A percentile compares a stretch with the other conserved stretches of the same genome.
These are phyloP conservation scores for Pilophorus perplexus DNA, from an alignment of 2,888 invertebrate genomes.

Conservation along the genomic window DNA sequence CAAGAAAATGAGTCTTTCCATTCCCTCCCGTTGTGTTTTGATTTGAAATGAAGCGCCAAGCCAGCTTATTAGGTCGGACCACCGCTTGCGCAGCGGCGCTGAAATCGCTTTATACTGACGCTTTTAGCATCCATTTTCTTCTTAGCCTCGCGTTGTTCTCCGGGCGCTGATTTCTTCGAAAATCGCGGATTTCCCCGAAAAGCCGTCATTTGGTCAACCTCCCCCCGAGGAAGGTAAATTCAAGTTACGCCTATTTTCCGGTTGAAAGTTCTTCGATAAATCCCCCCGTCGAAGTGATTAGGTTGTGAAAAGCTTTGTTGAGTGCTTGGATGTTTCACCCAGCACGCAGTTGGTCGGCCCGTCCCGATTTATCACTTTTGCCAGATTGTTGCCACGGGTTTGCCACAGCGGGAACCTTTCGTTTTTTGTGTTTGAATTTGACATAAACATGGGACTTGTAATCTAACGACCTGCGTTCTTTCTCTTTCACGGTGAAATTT, in stretches of 20 bases:
- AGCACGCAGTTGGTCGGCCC: slow-evolving; percentile 14
- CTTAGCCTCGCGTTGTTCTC: slow-evolving; percentile 6
- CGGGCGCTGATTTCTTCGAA: too few species aligned
- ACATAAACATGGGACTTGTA: background rate
- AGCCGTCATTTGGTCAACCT: too few species aligned
- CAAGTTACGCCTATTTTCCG: too few species aligned
- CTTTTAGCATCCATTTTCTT: slow-evolving; percentile 40
- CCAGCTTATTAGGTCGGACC: too few species aligned
- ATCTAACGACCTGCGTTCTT: background rate
- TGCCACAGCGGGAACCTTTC: slow-evolving; percentile 13
- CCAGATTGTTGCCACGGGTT: slow-evolving; percentile 11
- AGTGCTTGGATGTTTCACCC: slow-evolving; percentile 24
- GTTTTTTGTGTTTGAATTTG: background rate
- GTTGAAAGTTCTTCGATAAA: too few species aligned
- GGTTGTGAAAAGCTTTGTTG: too few species aligned
- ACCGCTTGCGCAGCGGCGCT: slow-evolving; percentile 25
- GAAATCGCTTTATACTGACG: slow-evolving; percentile 3
- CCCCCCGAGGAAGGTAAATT: too few species aligned
- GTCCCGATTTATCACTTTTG: slow-evolving; percentile 22
- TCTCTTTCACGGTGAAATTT: background rate
- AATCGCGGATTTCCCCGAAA: too few species aligned
- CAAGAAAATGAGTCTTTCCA: too few species aligned
- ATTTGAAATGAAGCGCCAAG: too few species aligned
- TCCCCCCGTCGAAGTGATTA: too few species aligned
- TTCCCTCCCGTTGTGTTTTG: too few species aligned